phyloP scores from a whole-genome alignment of 2,113 vertebrate species.

The Ochotona princeps region DNA sequence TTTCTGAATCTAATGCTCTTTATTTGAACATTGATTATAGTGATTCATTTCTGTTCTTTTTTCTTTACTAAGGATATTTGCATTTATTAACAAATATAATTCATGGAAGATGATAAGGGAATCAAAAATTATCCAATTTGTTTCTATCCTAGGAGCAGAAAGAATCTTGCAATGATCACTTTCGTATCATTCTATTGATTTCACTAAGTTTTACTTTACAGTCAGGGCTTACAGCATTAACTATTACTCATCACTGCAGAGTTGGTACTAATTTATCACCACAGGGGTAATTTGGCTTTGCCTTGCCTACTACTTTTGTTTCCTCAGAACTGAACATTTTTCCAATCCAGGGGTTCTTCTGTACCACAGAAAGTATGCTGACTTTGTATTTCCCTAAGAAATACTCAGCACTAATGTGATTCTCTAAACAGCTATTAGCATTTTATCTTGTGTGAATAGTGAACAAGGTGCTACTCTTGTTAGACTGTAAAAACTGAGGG shows the following conservation, averaged over 20 bases:
- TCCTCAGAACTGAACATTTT: conserved; percentile 52
- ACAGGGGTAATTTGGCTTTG: conserved; percentile 38
- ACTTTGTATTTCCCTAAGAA: conserved; percentile 33
- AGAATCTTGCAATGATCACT: conserved; percentile 39
- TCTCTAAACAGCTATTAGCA: conserved; percentile 46
- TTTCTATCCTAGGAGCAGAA: conserved; percentile 63
- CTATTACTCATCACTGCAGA: conserved; percentile 38
- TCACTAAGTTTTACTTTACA: conserved; percentile 46
- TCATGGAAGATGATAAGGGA: conserved; percentile 50
- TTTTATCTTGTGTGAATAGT: conserved; percentile 46
- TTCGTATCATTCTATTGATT: conserved; percentile 26
- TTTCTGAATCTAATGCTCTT: conserved; percentile 55
- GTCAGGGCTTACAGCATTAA: conserved; percentile 41
- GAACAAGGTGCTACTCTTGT: background rate
- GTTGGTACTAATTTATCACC: conserved; percentile 50
- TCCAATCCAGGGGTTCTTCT: background rate
- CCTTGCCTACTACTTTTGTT: conserved; percentile 5
- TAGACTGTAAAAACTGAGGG: conserved; percentile 42
- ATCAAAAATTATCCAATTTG: conserved; percentile 61
- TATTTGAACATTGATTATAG: conserved; percentile 68
- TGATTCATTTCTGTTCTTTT: conserved; percentile 61
- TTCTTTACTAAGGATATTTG: conserved; percentile 70
- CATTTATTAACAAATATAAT: conserved; percentile 70
- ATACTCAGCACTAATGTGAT: background rate
- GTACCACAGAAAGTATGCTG: conserved; percentile 23